Evolutionary conservation across 2,888 invertebrate genomes (phyloP).

Genomic region (Archips crataeganus): DNA sequence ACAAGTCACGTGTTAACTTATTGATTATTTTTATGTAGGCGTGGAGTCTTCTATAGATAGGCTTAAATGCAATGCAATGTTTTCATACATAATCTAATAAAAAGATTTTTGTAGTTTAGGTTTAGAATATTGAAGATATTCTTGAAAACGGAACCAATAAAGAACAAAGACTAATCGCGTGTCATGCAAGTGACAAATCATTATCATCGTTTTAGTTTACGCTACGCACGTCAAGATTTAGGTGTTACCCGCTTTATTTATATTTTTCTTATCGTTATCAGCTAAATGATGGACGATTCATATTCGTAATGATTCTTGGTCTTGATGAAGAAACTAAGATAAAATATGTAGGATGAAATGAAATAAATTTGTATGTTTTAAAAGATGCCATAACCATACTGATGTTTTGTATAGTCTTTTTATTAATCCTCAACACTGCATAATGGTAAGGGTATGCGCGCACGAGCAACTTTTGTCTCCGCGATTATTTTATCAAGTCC

Average conservation of each 20-base stretch:
- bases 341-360: too few species aligned
- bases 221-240: neutral
- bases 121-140: neutral
- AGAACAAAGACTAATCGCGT: constrained; percentile 17
- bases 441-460: too few species aligned
- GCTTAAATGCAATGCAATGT: constrained; percentile 17
- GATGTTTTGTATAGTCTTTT: too few species aligned
- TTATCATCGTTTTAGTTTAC: neutral
- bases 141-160: neutral
- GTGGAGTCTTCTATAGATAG: neutral
- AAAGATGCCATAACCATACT: too few species aligned
- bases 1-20: constrained; percentile 39
- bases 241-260: neutral
- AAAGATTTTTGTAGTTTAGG: neutral
- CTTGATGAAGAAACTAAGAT: too few species aligned
- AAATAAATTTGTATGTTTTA: too few species aligned
- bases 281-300: too few species aligned
- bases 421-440: too few species aligned
- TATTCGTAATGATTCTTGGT: too few species aligned
- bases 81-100: constrained; percentile 25
- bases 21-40: constrained; percentile 38
- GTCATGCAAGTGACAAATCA: constrained; percentile 9
- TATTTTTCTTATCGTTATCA: neutral
- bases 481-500: too few species aligned
- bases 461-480: too few species aligned